phyloP scores from a whole-genome alignment of 64 coral and sea anemone genomes.

The Stichodactyla mertensii region DNA sequence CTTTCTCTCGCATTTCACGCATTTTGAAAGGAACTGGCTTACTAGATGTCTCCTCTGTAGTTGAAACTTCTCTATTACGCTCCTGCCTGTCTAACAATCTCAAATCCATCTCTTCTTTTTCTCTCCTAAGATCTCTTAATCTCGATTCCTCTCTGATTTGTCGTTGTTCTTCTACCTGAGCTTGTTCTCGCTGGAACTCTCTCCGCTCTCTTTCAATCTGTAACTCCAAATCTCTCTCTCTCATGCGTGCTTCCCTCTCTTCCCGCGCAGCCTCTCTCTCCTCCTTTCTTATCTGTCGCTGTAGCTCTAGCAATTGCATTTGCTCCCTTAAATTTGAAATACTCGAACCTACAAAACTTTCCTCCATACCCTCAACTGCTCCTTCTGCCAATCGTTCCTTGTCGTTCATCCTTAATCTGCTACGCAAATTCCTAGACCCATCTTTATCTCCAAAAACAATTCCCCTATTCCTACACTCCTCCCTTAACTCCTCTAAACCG shows the following conservation, averaged over 20 bases:
- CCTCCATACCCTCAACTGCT: no score
- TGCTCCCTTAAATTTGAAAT: background rate
- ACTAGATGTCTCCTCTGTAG: no score
- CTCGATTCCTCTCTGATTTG: background rate
- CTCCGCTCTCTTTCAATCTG: background rate
- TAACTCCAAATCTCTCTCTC: background rate
- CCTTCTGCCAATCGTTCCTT: no score
- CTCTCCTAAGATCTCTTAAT: background rate
- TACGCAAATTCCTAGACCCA: no score
- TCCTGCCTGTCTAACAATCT: background rate
- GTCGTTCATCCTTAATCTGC: no score
- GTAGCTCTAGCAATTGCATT: background rate
- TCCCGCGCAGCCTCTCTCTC: background rate
- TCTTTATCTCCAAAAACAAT: no score
- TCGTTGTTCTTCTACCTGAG: background rate
- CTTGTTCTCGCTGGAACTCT: background rate
- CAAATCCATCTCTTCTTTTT: slow-evolving; percentile 16
- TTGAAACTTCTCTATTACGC: no score
- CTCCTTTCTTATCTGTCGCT: background rate
- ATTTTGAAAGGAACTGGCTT: slow-evolving; percentile 16
- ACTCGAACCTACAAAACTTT: no score
- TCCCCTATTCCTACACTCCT: no score
- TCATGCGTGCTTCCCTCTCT: background rate
- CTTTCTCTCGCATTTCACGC: slow-evolving; percentile 44
- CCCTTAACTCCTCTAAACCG: no score